Evolutionary conservation across 1,140 invertebrate genomes (phyloP), one percentile per base, ranked within the genome.

Genomic region (Drosophila nigrodunni): DNA sequence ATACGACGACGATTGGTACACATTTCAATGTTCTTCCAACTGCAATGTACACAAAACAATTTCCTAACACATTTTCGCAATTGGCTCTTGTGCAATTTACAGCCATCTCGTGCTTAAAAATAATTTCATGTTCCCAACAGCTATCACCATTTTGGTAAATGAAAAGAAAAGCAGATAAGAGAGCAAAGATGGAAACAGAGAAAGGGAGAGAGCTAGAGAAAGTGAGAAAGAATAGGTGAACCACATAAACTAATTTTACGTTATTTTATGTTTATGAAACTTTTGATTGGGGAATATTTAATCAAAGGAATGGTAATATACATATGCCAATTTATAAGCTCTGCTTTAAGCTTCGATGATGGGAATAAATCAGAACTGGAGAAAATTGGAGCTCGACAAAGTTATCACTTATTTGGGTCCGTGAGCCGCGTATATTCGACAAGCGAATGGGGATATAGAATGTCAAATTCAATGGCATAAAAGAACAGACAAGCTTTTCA

Each of bases 31-130:
- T 41, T 35, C 41, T n/a, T 21, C 13, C 46, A 13, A 13, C 55
- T 58, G 18, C 52, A 65, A 43, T 41, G 39, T 62, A 49, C 74
- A 80, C 67, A 83, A 87, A 87, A 82, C 82, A 87, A 86, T 86
- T 86, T 87, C 76, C 82, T 64, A 73, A 78, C 49, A 46, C 52
- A 57, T 78, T 49, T 75, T 55, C 62, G 61, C 74, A 81, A 85
- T 87, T 86, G 78, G 75, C 78, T 87, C 82, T 86, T 81, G 67
- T 77, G 82, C 78, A 88, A 87, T 88, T 87, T 88, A 88, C 77
- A 77, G 73, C 59, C 64, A 66, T 78, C 62, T 78, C 65, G 68
- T 79, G 70, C 68, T 88, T 87, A 82, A 74, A 79, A 77, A 82
- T 87, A 88, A 87, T 82, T 88, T 88, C 76, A 62, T 79, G 68